A percentile compares a stretch with the other conserved stretches of the same genome.
These are phyloP conservation scores for Delphinus delphis DNA, from an alignment of 2,113 vertebrate genomes.

Conservation along the genomic window DNA sequence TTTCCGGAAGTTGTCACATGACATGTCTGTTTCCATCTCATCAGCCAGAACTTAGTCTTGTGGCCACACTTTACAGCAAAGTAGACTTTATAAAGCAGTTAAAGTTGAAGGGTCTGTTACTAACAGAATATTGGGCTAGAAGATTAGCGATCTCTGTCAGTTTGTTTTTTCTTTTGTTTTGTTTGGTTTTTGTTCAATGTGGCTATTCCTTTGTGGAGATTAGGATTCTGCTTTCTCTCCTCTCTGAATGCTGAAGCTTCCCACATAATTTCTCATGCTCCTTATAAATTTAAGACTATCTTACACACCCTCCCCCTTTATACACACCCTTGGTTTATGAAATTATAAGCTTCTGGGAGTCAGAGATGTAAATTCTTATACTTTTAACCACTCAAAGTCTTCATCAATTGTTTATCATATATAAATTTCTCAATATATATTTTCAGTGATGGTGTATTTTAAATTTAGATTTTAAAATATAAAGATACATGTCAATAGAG, in stretches of 20 bases:
- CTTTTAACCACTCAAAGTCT: background rate
- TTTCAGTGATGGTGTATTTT: background rate
- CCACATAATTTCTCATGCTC: background rate
- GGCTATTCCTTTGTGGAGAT: background rate
- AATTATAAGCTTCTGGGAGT: background rate
- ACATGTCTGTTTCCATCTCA: background rate
- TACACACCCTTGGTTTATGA: background rate
- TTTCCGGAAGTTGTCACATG: background rate
- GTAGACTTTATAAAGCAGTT: background rate
- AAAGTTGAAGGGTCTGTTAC: background rate
- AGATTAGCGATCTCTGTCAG: background rate
- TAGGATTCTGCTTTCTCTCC: background rate
- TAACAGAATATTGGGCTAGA: background rate
- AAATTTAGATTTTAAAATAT: conserved; percentile 47
- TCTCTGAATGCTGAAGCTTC: background rate
- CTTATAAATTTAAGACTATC: background rate
- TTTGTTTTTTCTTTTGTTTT: background rate
- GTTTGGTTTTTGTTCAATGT: background rate
- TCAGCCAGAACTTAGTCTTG: background rate
- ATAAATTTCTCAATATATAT: background rate
- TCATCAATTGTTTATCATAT: background rate
- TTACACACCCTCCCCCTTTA: background rate
- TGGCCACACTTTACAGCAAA: background rate
- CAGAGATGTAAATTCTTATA: background rate
- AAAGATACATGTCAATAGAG: background rate